Evolutionary conservation across 2,797 vertebrate genomes (phyloP).

Genomic region (Amphiprion clarkii): DNA sequence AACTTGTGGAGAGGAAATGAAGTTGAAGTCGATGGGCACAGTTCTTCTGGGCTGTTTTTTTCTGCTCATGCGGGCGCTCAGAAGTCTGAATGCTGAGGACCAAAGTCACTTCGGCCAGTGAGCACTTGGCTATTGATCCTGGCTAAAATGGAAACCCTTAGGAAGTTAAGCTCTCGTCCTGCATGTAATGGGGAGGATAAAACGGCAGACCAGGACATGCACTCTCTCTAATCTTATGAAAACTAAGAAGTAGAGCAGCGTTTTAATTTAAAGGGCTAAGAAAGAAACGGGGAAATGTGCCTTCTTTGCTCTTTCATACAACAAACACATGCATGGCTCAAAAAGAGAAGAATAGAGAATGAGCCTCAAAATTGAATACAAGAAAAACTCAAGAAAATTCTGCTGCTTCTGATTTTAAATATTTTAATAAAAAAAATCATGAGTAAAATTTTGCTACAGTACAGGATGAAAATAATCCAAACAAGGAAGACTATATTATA

Average conservation of each 20-base stretch:
- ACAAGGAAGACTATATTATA: background rate
- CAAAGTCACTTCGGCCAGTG: conserved; percentile 63
- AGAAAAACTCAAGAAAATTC: too few species aligned
- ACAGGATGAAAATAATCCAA: background rate
- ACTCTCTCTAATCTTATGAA: conserved; percentile 79
- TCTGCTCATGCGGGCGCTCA: conserved; percentile 45
- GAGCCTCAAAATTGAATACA: background rate
- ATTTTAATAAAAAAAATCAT: background rate
- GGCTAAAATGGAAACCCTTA: conserved; percentile 78
- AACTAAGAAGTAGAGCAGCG: conserved; percentile 75
- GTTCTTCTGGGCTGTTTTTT: conserved; percentile 44
- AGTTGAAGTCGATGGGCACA: conserved; percentile 38
- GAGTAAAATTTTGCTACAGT: background rate
- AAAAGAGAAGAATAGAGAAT: background rate
- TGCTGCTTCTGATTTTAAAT: too few species aligned
- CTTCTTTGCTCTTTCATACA: conserved; percentile 18
- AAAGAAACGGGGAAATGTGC: conserved; percentile 37
- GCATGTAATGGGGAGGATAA: conserved; percentile 76
- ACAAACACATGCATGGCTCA: conserved; percentile 3
- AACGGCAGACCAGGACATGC: conserved; percentile 70
- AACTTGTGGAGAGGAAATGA: conserved; percentile 52
- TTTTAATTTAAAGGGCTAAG: conserved; percentile 71
- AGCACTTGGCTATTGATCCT: conserved; percentile 78
- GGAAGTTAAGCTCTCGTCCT: conserved; percentile 77
- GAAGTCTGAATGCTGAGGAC: conserved; percentile 54